Base-by-base conservation (phyloP, 2,797 vertebrate species). In the Moxostoma hubbsi region DNA sequence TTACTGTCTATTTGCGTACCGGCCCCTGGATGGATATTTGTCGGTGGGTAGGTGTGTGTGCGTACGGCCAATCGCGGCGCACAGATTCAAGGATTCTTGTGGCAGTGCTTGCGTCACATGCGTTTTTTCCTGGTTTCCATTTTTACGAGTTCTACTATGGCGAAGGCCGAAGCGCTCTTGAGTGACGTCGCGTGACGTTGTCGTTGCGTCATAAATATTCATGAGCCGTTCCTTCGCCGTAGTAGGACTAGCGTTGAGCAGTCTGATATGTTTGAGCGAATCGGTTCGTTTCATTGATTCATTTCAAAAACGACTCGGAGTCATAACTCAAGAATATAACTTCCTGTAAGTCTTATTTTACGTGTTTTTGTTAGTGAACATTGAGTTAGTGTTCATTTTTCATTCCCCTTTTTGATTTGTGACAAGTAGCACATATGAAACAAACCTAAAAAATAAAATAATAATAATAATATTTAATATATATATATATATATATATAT, bases 1-100 rank as follows among this genome's bases (percentile, higher is more conserved):
- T 61, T 7, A 77, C 58, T 10, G 47, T 63, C 85, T 86, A 71
- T 74, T 53, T 57, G n/a, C 24, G 43, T 13, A 53, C 46, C 13
- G 45, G 54, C 8, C 1, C 46, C 2, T 50, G 53, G 8, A 15
- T 9, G 18, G 47, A 51, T 12, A 16, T 45, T 45, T 50, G 53
- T 50, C 55, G 54, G 73, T 4, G 15, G 51, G 50, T 59, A 72
- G 77, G 77, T 79, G 77, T 79, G 77, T 55, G 61, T 3, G 68
- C 15, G 12, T 5, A 58, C 77, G 51, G 15, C 77, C 77, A 79
- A 79, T 79, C 51, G 16, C 49, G 9, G 64, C 3, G 0, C 45
- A 36, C 5, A 50, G 68, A 55, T 72, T 78, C 58, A 53, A 64
- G 71, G 50, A 62, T 15, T 64, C 58, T 49, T 9, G 36, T 64